Base-by-base conservation (phyloP, 2,888 invertebrate genomes). In the Unio pictorum region DNA sequence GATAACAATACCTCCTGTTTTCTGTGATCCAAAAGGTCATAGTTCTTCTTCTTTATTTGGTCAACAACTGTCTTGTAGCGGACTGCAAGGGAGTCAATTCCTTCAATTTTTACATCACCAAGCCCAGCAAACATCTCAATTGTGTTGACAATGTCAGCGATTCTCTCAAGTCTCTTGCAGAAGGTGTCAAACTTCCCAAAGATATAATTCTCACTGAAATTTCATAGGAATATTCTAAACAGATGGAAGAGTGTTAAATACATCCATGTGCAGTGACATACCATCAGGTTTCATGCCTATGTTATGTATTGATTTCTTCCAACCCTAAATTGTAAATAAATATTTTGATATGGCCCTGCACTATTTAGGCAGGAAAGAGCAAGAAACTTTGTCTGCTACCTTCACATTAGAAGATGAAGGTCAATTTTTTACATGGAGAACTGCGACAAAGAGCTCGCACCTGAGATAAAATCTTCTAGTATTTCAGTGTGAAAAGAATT, bases 131-230 rank as follows among this genome's bases (percentile, higher is more conserved):
- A 97, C 90, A 81, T 95, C 79, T 97, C 96, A 88, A 98, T 95
- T 60, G 96, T 92, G 90, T 96, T 95, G 84, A 98, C 96, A 93
- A 97, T 95, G 1, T 94, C 93, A 23, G 96, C 94, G 58, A 98
- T 96, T 89, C 96, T 95, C 80, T 94, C 93, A 23, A 98, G 91
- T 55, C 98, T 93, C 78, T 94, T 94, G 87, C 97, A 97, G 90
- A 98, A 98, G 0, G 96, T 95, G 87, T 98, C 97, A 86, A 98
- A 98, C 91, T 97, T 96, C 57, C 98, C 98, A 89, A 98, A 98
- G 0, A 98, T 97, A 87, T 97, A 97, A 88, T 97, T 97, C 91
- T 98, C 97, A 3, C 97, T 97, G 76, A 34, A 80, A 76, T 56
- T 60, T 54, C 45, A 67, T 18, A 30, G 1, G 20, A 20, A 45